Percentiles rank a stretch among this genome's conserved stretches.
phyloP scores from a whole-genome alignment of 1,140 invertebrate species.

The Drosophila subobscura region DNA sequence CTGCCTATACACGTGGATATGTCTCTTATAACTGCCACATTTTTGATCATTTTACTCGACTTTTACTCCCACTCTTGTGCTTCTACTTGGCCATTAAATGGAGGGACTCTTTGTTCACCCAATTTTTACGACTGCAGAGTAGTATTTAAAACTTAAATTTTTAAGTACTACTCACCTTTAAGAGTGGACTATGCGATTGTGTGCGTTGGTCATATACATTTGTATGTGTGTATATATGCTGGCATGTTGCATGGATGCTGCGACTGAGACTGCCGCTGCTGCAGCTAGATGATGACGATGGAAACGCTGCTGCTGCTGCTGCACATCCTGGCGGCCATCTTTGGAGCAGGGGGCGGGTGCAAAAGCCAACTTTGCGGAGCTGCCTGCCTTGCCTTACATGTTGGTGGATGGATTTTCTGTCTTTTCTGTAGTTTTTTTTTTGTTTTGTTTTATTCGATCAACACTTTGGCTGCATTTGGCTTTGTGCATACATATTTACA shows the following conservation, averaged over 20 bases:
- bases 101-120: constrained; percentile 41
- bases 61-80: not conserved
- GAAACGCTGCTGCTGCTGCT: constrained; percentile 23
- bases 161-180: constrained; percentile 72
- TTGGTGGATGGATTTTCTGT: constrained; percentile 32
- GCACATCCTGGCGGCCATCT: constrained; percentile 76
- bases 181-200: constrained; percentile 39
- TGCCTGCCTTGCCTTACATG: constrained; percentile 48
- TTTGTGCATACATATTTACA: constrained; percentile 9
- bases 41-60: not conserved
- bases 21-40: too few relatives aligned
- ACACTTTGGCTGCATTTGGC: constrained; percentile 61
- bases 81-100: constrained; percentile 6
- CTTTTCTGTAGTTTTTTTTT: constrained; percentile 12
- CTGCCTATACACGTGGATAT: too few relatives aligned
- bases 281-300: constrained; percentile 51
- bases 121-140: constrained; percentile 62
- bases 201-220: constrained; percentile 12
- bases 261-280: constrained; percentile 26
- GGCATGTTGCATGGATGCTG: constrained; percentile 25
- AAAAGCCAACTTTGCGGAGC: constrained; percentile 31
- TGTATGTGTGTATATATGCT: constrained; percentile 31
- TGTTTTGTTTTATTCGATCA: constrained; percentile 49
- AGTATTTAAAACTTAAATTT: constrained; percentile 59
- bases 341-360: constrained; percentile 49